Evolutionary conservation across 2,888 invertebrate genomes (phyloP).

Genomic region (Ceratothoa steindachneri): DNA sequence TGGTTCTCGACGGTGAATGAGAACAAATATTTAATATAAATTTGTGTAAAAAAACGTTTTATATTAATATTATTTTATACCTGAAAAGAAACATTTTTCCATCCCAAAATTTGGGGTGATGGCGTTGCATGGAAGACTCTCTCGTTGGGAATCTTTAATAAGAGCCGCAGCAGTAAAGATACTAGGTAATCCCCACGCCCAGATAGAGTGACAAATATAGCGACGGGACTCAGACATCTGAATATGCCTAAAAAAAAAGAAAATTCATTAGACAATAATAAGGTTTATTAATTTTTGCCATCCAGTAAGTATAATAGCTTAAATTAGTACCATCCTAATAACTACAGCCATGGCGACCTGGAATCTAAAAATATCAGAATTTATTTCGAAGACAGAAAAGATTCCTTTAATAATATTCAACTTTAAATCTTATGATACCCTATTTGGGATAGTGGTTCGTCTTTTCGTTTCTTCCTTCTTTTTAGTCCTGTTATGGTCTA

Average conservation of each 20-base stretch:
- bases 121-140: slow-evolving; percentile 27
- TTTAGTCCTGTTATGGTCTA: no score
- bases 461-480: no score
- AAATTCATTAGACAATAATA: neutral
- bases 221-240: slow-evolving; percentile 24
- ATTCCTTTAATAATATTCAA: no score
- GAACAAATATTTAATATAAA: neutral
- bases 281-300: neutral
- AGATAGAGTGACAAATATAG: slow-evolving; percentile 33
- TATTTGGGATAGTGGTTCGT: no score
- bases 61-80: slow-evolving; percentile 9
- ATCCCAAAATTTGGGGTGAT: slow-evolving; percentile 34
- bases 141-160: slow-evolving; percentile 25
- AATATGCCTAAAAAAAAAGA: slow-evolving; percentile 22
- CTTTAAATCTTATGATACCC: no score
- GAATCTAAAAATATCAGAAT: no score
- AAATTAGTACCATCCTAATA: no score
- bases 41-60: neutral
- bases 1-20: no score
- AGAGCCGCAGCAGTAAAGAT: slow-evolving; percentile 32
- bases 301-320: no score
- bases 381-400: no score
- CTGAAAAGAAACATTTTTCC: slow-evolving; percentile 41
- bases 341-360: no score
- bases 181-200: slow-evolving; percentile 41